Percentiles rank a stretch among this genome's conserved stretches.
phyloP scores from a whole-genome alignment of 2,113 vertebrate species.

The Plecotus auritus region DNA sequence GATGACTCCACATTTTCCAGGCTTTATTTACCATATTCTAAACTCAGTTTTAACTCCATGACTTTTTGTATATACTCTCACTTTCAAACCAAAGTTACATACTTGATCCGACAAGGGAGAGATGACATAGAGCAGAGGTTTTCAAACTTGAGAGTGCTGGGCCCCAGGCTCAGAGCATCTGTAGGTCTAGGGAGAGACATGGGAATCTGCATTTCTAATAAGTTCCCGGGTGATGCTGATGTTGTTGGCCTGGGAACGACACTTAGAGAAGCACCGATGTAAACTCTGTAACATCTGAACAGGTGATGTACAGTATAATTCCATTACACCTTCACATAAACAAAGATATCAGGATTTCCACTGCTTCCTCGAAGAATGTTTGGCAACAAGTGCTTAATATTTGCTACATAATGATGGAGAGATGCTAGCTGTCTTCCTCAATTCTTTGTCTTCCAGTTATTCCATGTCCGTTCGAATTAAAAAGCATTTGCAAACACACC shows the following conservation, averaged over 20 bases:
- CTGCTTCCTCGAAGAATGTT: background rate
- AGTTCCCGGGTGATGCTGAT: background rate
- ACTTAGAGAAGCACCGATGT: background rate
- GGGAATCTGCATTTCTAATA: background rate
- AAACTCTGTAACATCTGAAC: background rate
- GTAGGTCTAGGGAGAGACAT: background rate
- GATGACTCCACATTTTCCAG: background rate
- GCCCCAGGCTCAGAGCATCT: background rate
- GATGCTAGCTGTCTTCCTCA: background rate
- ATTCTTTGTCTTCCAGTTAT: background rate
- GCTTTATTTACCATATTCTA: background rate
- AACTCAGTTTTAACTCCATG: background rate
- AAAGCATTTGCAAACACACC: background rate
- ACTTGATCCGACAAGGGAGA: background rate
- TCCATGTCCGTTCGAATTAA: background rate
- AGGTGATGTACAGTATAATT: background rate
- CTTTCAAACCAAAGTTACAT: background rate
- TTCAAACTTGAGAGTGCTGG: background rate
- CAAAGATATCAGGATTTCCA: background rate
- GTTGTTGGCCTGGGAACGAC: background rate
- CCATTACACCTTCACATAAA: background rate
- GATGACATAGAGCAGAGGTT: background rate
- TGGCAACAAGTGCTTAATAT: background rate
- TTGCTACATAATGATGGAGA: background rate
- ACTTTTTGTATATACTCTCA: background rate